Evolutionary conservation across 2,888 invertebrate genomes (phyloP).

Genomic region (Stenoptilia bipunctidactyla): DNA sequence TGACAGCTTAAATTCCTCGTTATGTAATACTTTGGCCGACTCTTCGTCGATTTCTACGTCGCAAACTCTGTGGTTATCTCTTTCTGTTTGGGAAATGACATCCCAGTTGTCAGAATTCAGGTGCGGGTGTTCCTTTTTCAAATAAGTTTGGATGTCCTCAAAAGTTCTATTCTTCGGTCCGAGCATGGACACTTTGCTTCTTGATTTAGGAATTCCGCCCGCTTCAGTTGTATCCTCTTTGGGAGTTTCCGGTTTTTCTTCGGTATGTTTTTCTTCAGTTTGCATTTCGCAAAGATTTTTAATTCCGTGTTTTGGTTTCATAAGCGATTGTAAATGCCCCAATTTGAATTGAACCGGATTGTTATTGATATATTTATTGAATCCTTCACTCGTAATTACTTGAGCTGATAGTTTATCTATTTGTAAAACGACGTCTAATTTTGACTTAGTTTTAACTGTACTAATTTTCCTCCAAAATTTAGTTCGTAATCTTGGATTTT

Average conservation of each 20-base stretch:
- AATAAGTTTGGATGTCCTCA: slow-evolving; percentile 9
- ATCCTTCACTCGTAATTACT: slow-evolving; percentile 36
- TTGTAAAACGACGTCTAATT: slow-evolving; percentile 44
- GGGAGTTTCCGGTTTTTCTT: slow-evolving; percentile 3
- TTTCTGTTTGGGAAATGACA: slow-evolving; percentile 5
- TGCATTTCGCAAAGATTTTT: slow-evolving; percentile 31
- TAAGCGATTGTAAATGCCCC: slow-evolving; percentile 43
- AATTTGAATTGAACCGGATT: slow-evolving; percentile 39
- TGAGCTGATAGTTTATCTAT: slow-evolving; percentile 56
- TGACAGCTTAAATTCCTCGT: slow-evolving; percentile 10
- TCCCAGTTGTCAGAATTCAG: slow-evolving; percentile 12
- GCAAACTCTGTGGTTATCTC: slow-evolving; percentile 8
- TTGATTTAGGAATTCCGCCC: background rate
- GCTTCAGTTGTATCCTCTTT: background rate
- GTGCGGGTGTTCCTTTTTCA: slow-evolving; percentile 12
- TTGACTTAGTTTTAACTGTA: slow-evolving; percentile 30
- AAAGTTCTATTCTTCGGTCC: slow-evolving; percentile 11
- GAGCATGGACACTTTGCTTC: slow-evolving; percentile 9
- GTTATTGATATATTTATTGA: slow-evolving; percentile 33
- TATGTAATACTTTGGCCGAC: slow-evolving; percentile 8
- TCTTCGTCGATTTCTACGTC: slow-evolving; percentile 11
- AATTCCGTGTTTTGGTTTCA: slow-evolving; percentile 35
- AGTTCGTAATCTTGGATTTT: slow-evolving; percentile 47
- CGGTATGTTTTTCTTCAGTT: slow-evolving; percentile 15
- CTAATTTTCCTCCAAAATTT: slow-evolving; percentile 56